Evolutionary conservation across 92 coral and sea anemone species (phyloP).

Genomic region (Micromussa lordhowensis): DNA sequence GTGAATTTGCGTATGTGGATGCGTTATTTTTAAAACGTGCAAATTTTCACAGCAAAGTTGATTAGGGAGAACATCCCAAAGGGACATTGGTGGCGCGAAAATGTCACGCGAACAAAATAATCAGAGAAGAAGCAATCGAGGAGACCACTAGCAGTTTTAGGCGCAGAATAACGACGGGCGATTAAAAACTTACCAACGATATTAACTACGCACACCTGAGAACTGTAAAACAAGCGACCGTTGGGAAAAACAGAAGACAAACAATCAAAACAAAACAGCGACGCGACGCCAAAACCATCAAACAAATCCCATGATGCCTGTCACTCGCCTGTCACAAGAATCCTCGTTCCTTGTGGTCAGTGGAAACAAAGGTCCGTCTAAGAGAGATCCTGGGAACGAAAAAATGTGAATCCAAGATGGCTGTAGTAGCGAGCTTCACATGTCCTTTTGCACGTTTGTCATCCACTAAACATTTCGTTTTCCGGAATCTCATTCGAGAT

Average conservation of each 20-base stretch:
- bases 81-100: conserved; percentile 27
- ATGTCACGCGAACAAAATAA: conserved; percentile 6
- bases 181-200: conserved; percentile 34
- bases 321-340: neutral
- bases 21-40: neutral
- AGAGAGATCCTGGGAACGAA: neutral
- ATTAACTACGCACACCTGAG: conserved; percentile 31
- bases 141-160: neutral
- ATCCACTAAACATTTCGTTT: neutral
- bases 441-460: conserved; percentile 15
- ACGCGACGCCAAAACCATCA: conserved; percentile 16
- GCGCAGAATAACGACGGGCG: neutral
- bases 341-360: neutral
- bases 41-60: conserved; percentile 2
- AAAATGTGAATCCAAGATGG: conserved; percentile 31
- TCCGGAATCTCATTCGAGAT: neutral
- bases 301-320: conserved; percentile 24
- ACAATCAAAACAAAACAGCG: conserved; percentile 30
- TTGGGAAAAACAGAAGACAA: conserved; percentile 24
- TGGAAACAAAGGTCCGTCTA: neutral
- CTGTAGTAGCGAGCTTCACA: conserved; percentile 5
- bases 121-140: neutral
- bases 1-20: neutral
- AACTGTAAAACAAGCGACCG: conserved; percentile 36
- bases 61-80: neutral